phyloP scores from a whole-genome alignment of 2,797 vertebrate genomes.

The Coregonus ussuriensis region DNA sequence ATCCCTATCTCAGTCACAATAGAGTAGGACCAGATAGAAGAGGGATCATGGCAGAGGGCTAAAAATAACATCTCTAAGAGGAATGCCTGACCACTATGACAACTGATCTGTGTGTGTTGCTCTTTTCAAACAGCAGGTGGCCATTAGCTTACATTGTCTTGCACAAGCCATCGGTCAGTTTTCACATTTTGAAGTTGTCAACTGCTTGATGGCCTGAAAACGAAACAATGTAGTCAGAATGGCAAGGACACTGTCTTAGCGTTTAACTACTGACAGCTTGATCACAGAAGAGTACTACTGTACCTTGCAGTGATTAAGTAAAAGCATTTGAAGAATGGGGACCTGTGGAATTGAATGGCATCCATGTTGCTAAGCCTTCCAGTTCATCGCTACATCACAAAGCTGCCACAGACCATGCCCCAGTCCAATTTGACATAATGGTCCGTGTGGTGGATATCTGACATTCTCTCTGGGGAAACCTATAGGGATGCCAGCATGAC shows the following conservation, averaged over 20 bases:
- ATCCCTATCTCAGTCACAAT: conserved; percentile 65
- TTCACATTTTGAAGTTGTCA: not conserved
- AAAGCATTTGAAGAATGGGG: not conserved
- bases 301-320: too few species aligned
- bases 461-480: not conserved
- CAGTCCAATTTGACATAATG: not conserved
- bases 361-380: not conserved
- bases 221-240: not conserved
- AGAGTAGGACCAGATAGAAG: conserved; percentile 75
- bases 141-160: not conserved
- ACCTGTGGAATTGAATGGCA: not conserved
- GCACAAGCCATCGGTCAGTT: not conserved
- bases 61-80: conserved; percentile 87
- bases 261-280: too few species aligned
- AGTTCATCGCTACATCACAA: not conserved
- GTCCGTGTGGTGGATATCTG: not conserved
- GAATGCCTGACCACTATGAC: conserved; percentile 86
- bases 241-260: too few species aligned
- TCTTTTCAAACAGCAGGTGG: conserved; percentile 19
- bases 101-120: conserved; percentile 64
- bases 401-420: not conserved
- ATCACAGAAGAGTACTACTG: too few species aligned
- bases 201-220: not conserved
- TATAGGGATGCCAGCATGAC: not conserved
- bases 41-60: conserved; percentile 79